Conservation (phyloP, 2,888 invertebrate species). For the Lasioglossum vierecki region DNA sequence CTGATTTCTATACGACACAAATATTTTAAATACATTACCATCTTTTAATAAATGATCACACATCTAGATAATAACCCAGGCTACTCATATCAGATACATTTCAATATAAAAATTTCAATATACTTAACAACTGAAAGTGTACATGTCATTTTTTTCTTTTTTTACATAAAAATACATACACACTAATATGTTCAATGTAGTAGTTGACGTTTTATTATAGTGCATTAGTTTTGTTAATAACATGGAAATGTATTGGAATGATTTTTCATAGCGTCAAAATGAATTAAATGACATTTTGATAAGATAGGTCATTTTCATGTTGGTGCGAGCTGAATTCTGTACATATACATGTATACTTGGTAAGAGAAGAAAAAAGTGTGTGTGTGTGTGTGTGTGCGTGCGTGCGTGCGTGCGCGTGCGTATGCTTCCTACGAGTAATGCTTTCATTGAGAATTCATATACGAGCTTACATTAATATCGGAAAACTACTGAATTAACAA, state of each 20-base stretch:
- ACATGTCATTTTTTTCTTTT: conserved; percentile 10
- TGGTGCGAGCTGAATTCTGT: conserved; percentile 4
- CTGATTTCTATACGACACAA: conserved; percentile 17
- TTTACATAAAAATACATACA: conserved; percentile 23
- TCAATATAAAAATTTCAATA: conserved; percentile 13
- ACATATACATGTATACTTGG: neutral
- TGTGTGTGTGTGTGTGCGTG: no score
- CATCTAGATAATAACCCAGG: conserved; percentile 19
- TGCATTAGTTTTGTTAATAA: conserved; percentile 33
- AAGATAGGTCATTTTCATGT: neutral
- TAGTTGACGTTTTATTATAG: conserved; percentile 40
- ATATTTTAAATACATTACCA: conserved; percentile 38
- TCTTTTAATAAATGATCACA: conserved; percentile 31
- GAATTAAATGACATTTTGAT: conserved; percentile 26
- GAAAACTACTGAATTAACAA: conserved; percentile 19
- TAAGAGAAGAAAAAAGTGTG: neutral
- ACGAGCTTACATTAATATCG: conserved; percentile 3
- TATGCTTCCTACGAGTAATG: conserved; percentile 3
- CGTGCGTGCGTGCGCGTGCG: neutral
- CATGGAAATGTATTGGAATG: conserved; percentile 47
- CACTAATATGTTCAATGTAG: conserved; percentile 35
- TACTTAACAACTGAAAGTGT: conserved; percentile 46
- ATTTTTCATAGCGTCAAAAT: conserved; percentile 35
- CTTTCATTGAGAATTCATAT: neutral
- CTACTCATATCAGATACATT: conserved; percentile 11